Percentiles rank a stretch among this genome's conserved stretches.
Conservation (phyloP, 2,113 vertebrate genomes). For the Morone saxatilis region DNA sequence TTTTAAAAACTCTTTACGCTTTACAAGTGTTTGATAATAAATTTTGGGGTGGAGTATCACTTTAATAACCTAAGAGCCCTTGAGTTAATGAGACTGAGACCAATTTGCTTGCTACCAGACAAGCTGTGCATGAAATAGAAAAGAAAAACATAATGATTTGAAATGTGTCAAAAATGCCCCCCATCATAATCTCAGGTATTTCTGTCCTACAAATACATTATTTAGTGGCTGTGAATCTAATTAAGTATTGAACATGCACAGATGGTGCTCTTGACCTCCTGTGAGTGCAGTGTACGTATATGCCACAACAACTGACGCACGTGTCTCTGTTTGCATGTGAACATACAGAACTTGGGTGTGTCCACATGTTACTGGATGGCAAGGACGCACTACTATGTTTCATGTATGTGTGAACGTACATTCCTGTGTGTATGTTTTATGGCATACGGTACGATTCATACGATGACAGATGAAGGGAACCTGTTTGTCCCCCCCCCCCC, state of each 20-base stretch:
- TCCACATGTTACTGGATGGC: constrained; percentile 2
- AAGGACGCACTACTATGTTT: constrained; percentile 1
- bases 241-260: constrained; percentile 85
- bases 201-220: constrained; percentile 73
- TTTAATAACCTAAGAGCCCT: constrained; percentile 19
- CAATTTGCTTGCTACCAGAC: constrained; percentile 13
- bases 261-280: constrained; percentile 81
- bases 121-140: not conserved
- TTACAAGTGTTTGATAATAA: not conserved
- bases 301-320: constrained; percentile 48
- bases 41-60: constrained; percentile 3
- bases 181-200: constrained; percentile 68
- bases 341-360: constrained; percentile 3
- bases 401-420: not conserved
- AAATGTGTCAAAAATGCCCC: constrained; percentile 44
- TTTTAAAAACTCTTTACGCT: not conserved
- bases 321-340: constrained; percentile 53
- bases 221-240: constrained; percentile 81
- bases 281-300: constrained; percentile 56
- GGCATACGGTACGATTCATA: constrained; percentile 16
- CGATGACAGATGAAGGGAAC: constrained; percentile 40
- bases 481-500: constrained; percentile 23
- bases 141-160: constrained; percentile 32
- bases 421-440: constrained; percentile 15
- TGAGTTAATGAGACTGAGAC: constrained; percentile 30